Percentiles rank a stretch among this genome's conserved stretches.
phyloP scores from a whole-genome alignment of 2,888 invertebrate species.

The Neria commutata region DNA sequence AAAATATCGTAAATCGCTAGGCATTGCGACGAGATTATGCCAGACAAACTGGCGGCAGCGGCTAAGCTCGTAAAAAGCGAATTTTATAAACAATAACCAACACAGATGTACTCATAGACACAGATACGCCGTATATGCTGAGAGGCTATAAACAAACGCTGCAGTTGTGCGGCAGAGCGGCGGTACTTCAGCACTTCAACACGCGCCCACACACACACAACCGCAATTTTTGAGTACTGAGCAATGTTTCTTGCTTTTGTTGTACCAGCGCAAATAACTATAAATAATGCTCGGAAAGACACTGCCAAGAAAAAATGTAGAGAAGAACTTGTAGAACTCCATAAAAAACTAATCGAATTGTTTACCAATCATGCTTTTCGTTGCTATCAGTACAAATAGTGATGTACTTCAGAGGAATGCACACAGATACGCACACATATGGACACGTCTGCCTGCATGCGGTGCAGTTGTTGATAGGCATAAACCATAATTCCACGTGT shows the following conservation, averaged over 20 bases:
- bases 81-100: slow-evolving; percentile 30
- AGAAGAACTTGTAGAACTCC: neutral
- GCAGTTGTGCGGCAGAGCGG: too few relatives aligned
- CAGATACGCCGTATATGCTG: neutral
- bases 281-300: too few relatives aligned
- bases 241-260: slow-evolving; percentile 39
- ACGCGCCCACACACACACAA: too few relatives aligned
- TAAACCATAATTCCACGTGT: neutral
- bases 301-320: too few relatives aligned
- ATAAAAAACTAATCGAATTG: slow-evolving; percentile 3
- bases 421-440: too few relatives aligned
- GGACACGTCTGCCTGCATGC: too few relatives aligned
- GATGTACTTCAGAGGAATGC: neutral
- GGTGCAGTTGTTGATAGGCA: neutral
- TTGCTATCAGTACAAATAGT: too few relatives aligned
- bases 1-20: neutral
- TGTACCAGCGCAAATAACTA: slow-evolving; percentile 32
- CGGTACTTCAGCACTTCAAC: too few relatives aligned
- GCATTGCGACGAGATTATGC: slow-evolving; percentile 16
- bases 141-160: too few relatives aligned
- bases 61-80: slow-evolving; percentile 46
- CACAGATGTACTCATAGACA: too few relatives aligned
- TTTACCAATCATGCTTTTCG: slow-evolving; percentile 5
- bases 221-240: too few relatives aligned
- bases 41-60: slow-evolving; percentile 47